Evolutionary conservation across 92 coral and sea anemone genomes (phyloP).

Genomic region (Paragorgia papillata): DNA sequence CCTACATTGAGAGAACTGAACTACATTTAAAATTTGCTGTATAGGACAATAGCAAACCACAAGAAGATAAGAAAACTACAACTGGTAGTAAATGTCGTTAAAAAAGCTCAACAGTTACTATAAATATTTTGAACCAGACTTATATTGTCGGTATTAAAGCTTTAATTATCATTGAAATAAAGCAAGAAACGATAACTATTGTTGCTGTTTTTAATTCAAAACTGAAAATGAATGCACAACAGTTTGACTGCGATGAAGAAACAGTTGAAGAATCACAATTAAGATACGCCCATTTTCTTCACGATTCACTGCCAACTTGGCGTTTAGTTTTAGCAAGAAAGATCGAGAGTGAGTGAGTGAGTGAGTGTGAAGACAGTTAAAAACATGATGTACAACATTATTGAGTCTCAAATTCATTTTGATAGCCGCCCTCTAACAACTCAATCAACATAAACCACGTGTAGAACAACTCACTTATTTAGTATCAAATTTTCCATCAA

Average conservation of each 20-base stretch:
- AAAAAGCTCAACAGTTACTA: too few species aligned
- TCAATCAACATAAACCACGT: not conserved
- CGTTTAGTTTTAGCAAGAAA: not conserved
- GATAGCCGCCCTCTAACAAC: not conserved
- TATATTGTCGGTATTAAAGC: too few species aligned
- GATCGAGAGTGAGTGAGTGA: not conserved
- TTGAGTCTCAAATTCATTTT: not conserved
- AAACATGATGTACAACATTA: not conserved
- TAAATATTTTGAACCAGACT: too few species aligned
- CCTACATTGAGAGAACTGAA: too few species aligned
- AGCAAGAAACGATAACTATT: not conserved
- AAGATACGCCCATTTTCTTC: constrained; percentile 4
- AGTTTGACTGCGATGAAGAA: not conserved
- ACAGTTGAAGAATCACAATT: not conserved
- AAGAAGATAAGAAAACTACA: too few species aligned
- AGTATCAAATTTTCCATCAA: not conserved
- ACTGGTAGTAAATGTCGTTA: too few species aligned
- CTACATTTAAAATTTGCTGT: too few species aligned
- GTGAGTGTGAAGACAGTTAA: not conserved
- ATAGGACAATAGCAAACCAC: too few species aligned
- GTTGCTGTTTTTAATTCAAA: not conserved
- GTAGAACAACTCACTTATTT: not conserved
- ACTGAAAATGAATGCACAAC: not conserved
- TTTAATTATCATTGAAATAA: not conserved
- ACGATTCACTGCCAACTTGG: not conserved